Evolutionary conservation across 2,888 invertebrate genomes (phyloP).

Genomic region (Prosapia bicincta): DNA sequence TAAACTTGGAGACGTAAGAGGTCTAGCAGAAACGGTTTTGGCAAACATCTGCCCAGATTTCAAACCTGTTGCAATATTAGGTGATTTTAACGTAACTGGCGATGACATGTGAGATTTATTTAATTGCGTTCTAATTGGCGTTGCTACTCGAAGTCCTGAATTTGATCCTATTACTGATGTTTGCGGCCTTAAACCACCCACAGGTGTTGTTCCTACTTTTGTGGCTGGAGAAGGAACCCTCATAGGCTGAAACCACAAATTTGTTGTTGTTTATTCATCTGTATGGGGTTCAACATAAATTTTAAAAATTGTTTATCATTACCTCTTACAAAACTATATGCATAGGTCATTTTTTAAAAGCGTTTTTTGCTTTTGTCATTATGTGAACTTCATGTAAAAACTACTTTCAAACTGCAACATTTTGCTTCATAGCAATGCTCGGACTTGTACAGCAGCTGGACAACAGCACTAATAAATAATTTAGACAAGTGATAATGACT

Average conservation of each 20-base stretch:
- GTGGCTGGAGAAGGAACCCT: slow-evolving; percentile 44
- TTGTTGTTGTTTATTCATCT: not conserved
- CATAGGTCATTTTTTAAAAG: too few species aligned
- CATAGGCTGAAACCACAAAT: slow-evolving; percentile 35
- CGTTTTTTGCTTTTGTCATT: too few species aligned
- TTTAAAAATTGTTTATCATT: too few species aligned
- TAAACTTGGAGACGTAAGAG: slow-evolving; percentile 38
- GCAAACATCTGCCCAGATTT: slow-evolving; percentile 22
- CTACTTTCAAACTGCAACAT: too few species aligned
- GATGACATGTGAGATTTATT: slow-evolving; percentile 14
- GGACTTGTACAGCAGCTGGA: too few species aligned
- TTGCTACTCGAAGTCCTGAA: slow-evolving; percentile 20
- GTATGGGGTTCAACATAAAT: not conserved
- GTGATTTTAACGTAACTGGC: slow-evolving; percentile 18
- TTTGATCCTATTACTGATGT: slow-evolving; percentile 25
- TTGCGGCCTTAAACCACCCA: slow-evolving; percentile 20
- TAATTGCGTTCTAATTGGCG: slow-evolving; percentile 4
- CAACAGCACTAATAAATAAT: too few species aligned
- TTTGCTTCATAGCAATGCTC: too few species aligned
- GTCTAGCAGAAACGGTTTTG: slow-evolving; percentile 33
- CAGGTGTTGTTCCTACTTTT: slow-evolving; percentile 41
- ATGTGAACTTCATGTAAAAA: too few species aligned
- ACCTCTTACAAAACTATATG: too few species aligned
- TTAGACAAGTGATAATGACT: too few species aligned
- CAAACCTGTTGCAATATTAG: slow-evolving; percentile 6